Evolutionary conservation across 2,113 vertebrate species (phyloP), one percentile per base, ranked within the genome.

Genomic region (Pituophis catenifer): DNA sequence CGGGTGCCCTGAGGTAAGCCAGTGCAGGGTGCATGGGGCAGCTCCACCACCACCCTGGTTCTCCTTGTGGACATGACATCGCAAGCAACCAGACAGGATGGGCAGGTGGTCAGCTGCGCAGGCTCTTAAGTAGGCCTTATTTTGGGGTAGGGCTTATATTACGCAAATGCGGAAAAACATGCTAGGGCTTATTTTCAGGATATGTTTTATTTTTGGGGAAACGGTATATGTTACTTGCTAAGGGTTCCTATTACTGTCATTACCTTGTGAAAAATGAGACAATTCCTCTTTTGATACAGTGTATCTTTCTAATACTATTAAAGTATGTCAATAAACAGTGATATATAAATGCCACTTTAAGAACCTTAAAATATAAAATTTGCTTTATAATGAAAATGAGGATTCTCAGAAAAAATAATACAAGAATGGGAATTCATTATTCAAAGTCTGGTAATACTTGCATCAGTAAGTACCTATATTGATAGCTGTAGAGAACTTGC

Each of bases 11-110:
- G 8, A 59, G 23, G 23, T 58, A 58, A 58, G 21, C 57, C 8
- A 6, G 21, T 58, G 8, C 0, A 1, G 6, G 19, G 1, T 1
- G 0, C 0, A 7, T 58, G 57, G 4, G 57, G 57, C 0, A 58
- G 21, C 8, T 58, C 57, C 21, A 58, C 7, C 21, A 58, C 1
- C 6, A 58, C 57, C 8, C 19, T 8, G 21, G 57, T 17, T 57
- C 5, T 1, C 55, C 55, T 57, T 57, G 55, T 59, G 58, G 8
- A 8, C 54, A 55, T 1, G 3, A 17, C 58, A 59, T 7, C 8
- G 2, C 23, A 2, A 59, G 58, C 23, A 59, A 59, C 8, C 58
- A 24, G 23, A 59, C 23, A 59, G 23, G 24, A 59, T 59, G 58
- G 58, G 54, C 13, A 55, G 54, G 54, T 4, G 3, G 15, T 55